Evolutionary conservation across 1,140 invertebrate genomes (phyloP), one percentile per base, ranked within the genome.

Genomic region (Neodiprion virginianus): DNA sequence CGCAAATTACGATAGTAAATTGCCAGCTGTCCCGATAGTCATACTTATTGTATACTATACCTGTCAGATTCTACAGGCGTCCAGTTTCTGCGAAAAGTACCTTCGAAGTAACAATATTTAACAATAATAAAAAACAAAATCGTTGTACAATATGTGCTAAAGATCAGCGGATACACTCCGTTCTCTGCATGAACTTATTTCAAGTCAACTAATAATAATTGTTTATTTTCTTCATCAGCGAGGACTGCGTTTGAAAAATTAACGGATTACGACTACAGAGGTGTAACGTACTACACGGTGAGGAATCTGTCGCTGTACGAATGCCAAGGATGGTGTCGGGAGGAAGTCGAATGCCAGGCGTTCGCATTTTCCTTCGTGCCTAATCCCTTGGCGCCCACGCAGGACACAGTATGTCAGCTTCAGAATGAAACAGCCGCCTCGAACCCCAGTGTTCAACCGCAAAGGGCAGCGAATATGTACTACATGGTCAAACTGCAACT

Each of bases 401-500:
- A 98, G 89, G 96, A 98, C 85, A 98, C 97, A 5, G 89, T 96
- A 68, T 98, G 97, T 84, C 93, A 97, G 83, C 89, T 98, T 75
- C 96, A 97, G 85, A 98, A 98, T 88, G 96, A 97, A 85, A 97
- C 96, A 0, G 92, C 94, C 72, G 95, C 96, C 4, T 93, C 93
- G 78, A 97, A 97, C 86, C 96, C 96, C 0, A 92, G 93, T 75
- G 94, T 95, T 8, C 91, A 92, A 61, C 94, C 96, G 7, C 91
- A 94, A 87, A 90, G 95, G 23, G 94, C 95, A 4, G 95, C 95
- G 79, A 97, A 96, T 86, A 95, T 96, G 89, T 98, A 98, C 86
- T 98, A 97, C 90, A 97, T 98, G 95, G 95, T 96, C 79, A 98
- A 98, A 88, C 89, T 97, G 79, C 94, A 96, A 89, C 91, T 98